Percentiles rank a stretch among this genome's conserved stretches.
Conservation (phyloP, 2,797 vertebrate genomes). For the Halcyon smyrnensis region DNA sequence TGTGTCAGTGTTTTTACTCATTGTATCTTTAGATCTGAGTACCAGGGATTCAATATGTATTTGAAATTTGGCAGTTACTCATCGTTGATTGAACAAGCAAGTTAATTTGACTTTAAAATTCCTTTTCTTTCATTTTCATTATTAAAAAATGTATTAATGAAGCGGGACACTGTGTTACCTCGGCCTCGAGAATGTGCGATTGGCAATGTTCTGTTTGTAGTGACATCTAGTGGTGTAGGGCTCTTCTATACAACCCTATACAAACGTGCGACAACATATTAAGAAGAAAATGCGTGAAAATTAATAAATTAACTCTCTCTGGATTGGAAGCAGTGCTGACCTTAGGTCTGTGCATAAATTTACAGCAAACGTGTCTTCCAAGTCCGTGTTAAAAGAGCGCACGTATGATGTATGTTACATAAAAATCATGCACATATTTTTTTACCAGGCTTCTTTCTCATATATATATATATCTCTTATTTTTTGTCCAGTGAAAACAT, state of each 20-base stretch:
- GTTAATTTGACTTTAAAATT: slow-evolving; percentile 1
- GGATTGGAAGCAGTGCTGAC: background rate
- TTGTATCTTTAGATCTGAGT: slow-evolving; percentile 19
- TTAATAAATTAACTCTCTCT: background rate
- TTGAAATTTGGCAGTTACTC: slow-evolving; percentile 27
- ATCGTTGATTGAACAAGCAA: slow-evolving; percentile 20
- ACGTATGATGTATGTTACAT: background rate
- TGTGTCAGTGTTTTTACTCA: background rate
- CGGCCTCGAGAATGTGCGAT: background rate
- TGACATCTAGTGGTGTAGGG: slow-evolving; percentile 79
- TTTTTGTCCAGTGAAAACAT: no score
- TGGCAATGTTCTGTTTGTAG: slow-evolving; percentile 73
- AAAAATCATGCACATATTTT: background rate
- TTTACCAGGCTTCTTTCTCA: background rate
- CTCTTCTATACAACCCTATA: background rate
- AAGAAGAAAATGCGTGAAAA: background rate
- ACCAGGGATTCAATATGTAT: background rate
- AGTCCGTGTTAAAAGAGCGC: background rate
- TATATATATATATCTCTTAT: no score
- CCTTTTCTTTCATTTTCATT: background rate
- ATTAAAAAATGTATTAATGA: fast-evolving
- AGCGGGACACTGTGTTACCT: background rate
- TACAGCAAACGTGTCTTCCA: background rate
- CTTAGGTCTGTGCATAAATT: background rate
- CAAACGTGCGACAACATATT: background rate